These are phyloP conservation scores for Hydrozoanthus gracilis DNA, from an alignment of 92 coral and sea anemone species.

Conservation along the genomic window DNA sequence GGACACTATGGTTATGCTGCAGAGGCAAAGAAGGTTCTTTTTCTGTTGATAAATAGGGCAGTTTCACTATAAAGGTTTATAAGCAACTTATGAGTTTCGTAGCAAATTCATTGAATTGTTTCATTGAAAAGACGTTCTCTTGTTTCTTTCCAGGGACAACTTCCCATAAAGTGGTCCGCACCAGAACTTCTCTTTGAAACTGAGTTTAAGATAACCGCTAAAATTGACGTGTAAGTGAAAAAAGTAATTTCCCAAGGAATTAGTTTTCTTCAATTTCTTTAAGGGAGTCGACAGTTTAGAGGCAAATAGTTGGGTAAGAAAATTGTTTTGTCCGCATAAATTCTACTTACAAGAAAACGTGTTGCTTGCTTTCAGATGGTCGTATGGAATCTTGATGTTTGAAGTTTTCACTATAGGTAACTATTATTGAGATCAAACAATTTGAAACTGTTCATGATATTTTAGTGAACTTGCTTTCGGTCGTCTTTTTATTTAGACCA, in stretches of 20 bases:
- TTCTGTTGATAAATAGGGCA: not conserved
- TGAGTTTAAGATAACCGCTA: not conserved
- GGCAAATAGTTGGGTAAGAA: not conserved
- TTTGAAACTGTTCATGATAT: too few relatives aligned
- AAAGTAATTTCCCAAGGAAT: not conserved
- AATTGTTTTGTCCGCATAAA: too few relatives aligned
- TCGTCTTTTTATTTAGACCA: not conserved
- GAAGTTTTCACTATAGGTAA: not conserved
- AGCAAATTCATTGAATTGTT: too few relatives aligned
- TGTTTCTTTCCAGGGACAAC: not conserved
- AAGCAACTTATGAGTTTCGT: too few relatives aligned
- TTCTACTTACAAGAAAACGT: not conserved
- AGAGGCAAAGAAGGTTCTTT: not conserved
- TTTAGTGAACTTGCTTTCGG: not conserved
- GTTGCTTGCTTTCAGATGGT: not conserved
- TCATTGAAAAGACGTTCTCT: too few relatives aligned
- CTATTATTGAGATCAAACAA: not conserved
- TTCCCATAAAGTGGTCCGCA: not conserved
- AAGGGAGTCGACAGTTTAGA: too few relatives aligned
- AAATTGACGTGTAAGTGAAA: conserved; percentile 1
- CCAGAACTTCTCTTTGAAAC: conserved; percentile 6
- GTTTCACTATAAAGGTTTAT: too few relatives aligned
- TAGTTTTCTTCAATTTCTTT: too few relatives aligned
- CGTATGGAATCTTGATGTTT: not conserved
- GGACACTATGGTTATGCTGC: not conserved